A percentile compares a stretch with the other conserved stretches of the same genome.
Evolutionary conservation across 2,797 vertebrate species (phyloP).

Genomic region (Ficedula albicollis): DNA sequence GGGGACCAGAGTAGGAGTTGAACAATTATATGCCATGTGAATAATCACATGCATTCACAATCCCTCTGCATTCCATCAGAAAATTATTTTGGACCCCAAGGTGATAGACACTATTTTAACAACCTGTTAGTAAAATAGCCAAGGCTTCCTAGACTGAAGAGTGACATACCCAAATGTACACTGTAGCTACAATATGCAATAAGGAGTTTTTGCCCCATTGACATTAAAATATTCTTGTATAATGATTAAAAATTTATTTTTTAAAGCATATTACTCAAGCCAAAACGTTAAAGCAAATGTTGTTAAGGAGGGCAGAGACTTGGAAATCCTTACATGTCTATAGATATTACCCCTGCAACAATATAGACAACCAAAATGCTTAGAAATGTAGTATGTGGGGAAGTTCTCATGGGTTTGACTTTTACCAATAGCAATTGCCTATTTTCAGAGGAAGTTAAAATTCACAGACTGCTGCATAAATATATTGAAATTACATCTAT

Average conservation of each 20-base stretch:
- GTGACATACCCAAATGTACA: fast-evolving
- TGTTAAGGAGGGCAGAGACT: neutral
- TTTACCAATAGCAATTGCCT: neutral
- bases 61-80: neutral
- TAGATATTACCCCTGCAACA: neutral
- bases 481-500: neutral
- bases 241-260: neutral
- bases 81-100: neutral
- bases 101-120: neutral
- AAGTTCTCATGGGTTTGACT: neutral
- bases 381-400: neutral
- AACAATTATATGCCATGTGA: fast-evolving
- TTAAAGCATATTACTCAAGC: neutral
- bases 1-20: neutral
- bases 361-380: neutral
- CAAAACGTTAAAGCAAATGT: neutral
- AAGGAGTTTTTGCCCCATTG: neutral
- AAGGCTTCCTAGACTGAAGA: neutral
- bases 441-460: conserved; percentile 1
- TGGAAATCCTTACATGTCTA: neutral
- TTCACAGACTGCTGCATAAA: neutral
- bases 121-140: neutral
- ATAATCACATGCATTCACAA: neutral
- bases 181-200: neutral
- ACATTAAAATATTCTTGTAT: neutral